Conservation (phyloP, 2,113 vertebrate species). For the Mellivora capensis region DNA sequence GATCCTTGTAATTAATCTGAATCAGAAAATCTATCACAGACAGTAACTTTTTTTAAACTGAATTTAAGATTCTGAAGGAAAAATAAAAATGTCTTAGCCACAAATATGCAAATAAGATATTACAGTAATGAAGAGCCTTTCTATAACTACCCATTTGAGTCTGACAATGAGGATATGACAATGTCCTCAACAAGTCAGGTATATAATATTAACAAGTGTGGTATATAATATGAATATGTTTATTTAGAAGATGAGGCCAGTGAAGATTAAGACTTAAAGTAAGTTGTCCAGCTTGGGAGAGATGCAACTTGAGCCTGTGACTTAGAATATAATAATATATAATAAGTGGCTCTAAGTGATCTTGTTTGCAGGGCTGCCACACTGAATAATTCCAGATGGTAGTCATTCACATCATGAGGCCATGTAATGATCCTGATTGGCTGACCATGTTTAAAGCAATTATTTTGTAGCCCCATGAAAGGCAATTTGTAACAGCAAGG, state of each 20-base stretch:
- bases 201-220: background rate
- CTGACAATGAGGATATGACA: background rate
- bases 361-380: background rate
- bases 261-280: background rate
- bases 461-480: background rate
- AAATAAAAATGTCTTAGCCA: background rate
- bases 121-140: background rate
- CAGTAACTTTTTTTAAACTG: background rate
- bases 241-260: background rate
- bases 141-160: background rate
- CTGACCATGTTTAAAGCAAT: background rate
- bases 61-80: background rate
- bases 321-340: background rate
- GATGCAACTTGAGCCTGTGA: background rate
- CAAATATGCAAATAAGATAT: background rate
- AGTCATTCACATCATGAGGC: background rate
- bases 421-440: background rate
- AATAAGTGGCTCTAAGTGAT: background rate
- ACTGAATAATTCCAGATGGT: background rate
- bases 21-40: background rate
- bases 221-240: background rate
- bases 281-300: background rate
- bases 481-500: background rate
- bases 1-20: conserved; percentile 18
- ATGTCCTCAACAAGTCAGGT: no score